Base-by-base conservation (phyloP, 2,888 invertebrate species). In the Pandemis cinnamomeana region DNA sequence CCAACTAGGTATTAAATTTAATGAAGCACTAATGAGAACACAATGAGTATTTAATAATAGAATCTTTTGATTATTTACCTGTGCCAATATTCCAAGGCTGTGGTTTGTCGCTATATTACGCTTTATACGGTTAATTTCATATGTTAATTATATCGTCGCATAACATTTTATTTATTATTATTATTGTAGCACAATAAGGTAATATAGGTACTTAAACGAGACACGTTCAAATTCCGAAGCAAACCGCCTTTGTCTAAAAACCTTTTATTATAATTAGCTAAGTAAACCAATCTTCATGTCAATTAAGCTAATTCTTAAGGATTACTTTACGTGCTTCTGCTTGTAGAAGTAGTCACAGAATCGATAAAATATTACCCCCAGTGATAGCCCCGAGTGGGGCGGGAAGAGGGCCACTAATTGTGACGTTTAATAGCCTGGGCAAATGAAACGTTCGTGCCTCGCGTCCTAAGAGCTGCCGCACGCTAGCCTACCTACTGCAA, bases 401-500 rank as follows among this genome's bases (percentile, higher is more conserved):
- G 75, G 77, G 72, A 78, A 79, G 76, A 77, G 76, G 63, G 77
- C 74, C 76, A 78, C 82, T 86, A 85, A 83, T 86, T 81, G 81
- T 79, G 78, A 78, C 79, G 76, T 82, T 86, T 84, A 85, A 85
- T 85, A 78, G 79, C 80, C 78, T 78, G 72, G 72, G 80, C 82
- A 84, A 86, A 85, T 80, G 78, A 81, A 81, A 77, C 74, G 80
- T 84, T 81, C 85, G 84, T 84, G 83, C 82, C 78, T 80, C 76
- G 75, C 78, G 79, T 82, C 82, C 69, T 72, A 78, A 79, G 80
- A 60, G 60, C 60, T 51, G 27, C n/a, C n/a, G 51, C 51, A 51
- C 11, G 10, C 46, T 46, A 10, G 46, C 11, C 46, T 11, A 11
- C 11, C 46, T 11, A 11, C 46, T 11, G 46, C 27, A 36, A 20